A percentile compares a stretch with the other conserved stretches of the same genome.
phyloP scores from a whole-genome alignment of 2,113 vertebrate genomes.

The Misgurnus mizolepis region DNA sequence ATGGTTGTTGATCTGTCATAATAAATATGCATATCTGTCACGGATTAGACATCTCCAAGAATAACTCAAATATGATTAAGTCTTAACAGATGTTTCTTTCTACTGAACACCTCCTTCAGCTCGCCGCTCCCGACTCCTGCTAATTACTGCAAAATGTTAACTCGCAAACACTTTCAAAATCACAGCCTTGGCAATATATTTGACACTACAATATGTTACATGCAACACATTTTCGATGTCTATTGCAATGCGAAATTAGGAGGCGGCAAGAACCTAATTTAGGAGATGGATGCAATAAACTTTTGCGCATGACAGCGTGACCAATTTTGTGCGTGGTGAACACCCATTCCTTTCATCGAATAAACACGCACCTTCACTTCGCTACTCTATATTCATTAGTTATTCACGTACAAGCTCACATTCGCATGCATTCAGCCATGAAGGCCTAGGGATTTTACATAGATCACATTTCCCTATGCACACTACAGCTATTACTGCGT shows the following conservation, averaged over 20 bases:
- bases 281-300: not conserved
- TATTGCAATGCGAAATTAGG: constrained; percentile 4
- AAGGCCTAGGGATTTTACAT: not conserved
- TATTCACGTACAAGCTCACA: not conserved
- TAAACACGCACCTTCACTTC: not conserved
- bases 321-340: not conserved
- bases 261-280: constrained; percentile 18
- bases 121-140: not conserved
- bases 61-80: constrained; percentile 15
- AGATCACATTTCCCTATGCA: not conserved
- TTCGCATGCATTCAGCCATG: not conserved
- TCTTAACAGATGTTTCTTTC: constrained; percentile 38
- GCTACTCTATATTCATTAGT: not conserved
- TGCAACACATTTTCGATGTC: not conserved
- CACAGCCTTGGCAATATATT: constrained; percentile 1
- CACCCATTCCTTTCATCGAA: not conserved
- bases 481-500: not conserved
- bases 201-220: constrained; percentile 13
- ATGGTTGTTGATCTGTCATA: constrained; percentile 21
- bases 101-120: constrained; percentile 21
- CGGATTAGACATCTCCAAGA: not conserved
- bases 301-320: constrained; percentile 7
- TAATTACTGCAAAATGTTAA: constrained; percentile 15
- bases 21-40: not conserved
- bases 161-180: not conserved